phyloP scores from a whole-genome alignment of 1,140 invertebrate species.

The Papilio helenus region DNA sequence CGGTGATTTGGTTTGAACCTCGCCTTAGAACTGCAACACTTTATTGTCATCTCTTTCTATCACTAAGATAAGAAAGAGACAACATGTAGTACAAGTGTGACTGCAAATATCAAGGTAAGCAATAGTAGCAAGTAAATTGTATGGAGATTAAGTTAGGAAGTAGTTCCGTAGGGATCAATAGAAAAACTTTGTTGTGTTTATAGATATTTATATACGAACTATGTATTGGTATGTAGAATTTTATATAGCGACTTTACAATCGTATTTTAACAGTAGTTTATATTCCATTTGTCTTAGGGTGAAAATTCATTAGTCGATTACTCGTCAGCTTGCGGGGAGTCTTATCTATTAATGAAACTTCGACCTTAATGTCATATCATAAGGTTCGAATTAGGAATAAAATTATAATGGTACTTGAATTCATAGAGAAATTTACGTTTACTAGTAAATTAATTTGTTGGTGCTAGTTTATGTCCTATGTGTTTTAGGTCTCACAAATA shows the following conservation, averaged over 20 bases:
- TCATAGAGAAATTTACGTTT: neutral
- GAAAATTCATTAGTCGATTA: too few species aligned
- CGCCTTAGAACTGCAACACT: too few species aligned
- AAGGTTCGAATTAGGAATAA: neutral
- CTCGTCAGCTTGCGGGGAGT: too few species aligned
- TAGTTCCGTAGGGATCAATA: slow-evolving; percentile 56
- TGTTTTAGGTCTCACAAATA: neutral
- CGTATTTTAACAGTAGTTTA: slow-evolving; percentile 42
- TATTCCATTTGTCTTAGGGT: slow-evolving; percentile 26
- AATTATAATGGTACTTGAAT: neutral
- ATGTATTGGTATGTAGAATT: slow-evolving; percentile 48
- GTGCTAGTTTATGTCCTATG: neutral
- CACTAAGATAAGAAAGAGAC: too few species aligned
- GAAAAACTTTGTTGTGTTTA: slow-evolving; percentile 54
- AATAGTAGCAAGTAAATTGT: neutral
- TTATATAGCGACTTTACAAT: slow-evolving; percentile 56
- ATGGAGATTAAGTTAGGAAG: slow-evolving; percentile 23
- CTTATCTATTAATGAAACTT: too few species aligned
- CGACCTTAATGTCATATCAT: slow-evolving; percentile 14
- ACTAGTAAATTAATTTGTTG: neutral
- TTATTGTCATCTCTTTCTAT: too few species aligned
- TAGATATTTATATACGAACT: slow-evolving; percentile 52
- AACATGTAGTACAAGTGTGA: too few species aligned
- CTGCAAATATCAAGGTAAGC: too few species aligned
- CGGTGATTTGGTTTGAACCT: too few species aligned